Evolutionary conservation across 1,140 invertebrate species (phyloP), one percentile per base, ranked within the genome.

Genomic region (Caerostris darwini): DNA sequence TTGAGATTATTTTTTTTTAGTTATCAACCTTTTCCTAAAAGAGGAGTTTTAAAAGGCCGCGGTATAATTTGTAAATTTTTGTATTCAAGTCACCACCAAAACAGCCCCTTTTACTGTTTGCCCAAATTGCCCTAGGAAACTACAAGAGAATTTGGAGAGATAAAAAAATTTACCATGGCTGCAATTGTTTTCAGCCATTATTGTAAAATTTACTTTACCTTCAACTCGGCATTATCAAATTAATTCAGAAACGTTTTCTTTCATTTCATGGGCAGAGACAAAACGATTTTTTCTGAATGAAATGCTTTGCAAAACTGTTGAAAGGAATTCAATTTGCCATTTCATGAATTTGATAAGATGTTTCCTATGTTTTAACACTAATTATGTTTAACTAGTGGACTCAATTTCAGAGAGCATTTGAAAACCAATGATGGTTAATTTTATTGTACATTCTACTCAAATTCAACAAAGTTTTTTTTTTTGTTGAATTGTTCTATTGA

Each of bases 171-270:
- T 34, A 34, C 69, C n/a, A 7, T 5, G 7, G 5, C 69, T 3
- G 19, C 19, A 50, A 34, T 71, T 71, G n/a, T 71, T 34, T 71
- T 34, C 69, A 34, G 69, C 19, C 69, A 34, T 71, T 71, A 71
- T 71, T 71, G 19, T n/a, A 71, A 71, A 71, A 71, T 71, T 71
- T 71, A 50, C 69, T 7, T 71, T 71, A 71, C 69, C n/a, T 19
- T 71, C 34, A 71, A 71, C n/a, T 71, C 10, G 10, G n/a, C 10
- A 71, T 71, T 71, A 71, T 71, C 34, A 71, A 71, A 19, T 71
- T 71, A 71, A 34, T 71, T 34, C 34, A 8, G 69, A 71, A 71
- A n/a, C 69, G 7, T 71, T 71, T n/a, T 71, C 69, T 71, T 71
- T 71, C 34, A 34, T 71, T 34, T 8, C 19, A 34, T 34, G 8